These are phyloP conservation scores for Aethes cnicana DNA, from an alignment of 2,888 invertebrate genomes.

Conservation along the genomic window DNA sequence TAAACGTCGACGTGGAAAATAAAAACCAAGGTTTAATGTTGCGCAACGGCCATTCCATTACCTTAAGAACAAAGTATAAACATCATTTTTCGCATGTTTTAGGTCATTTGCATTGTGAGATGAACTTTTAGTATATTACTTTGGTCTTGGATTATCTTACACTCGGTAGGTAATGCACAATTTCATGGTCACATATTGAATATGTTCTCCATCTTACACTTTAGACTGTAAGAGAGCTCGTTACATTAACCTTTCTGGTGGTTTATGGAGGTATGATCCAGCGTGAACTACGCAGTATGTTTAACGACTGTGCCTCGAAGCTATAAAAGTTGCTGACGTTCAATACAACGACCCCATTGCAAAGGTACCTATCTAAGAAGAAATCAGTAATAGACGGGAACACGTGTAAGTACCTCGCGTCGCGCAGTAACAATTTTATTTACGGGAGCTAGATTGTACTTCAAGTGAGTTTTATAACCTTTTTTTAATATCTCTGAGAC, in stretches of 20 bases:
- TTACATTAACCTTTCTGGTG: background rate
- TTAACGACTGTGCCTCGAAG: background rate
- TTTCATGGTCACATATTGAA: slow-evolving; percentile 1
- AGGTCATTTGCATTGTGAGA: slow-evolving; percentile 42
- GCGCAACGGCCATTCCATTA: slow-evolving; percentile 44
- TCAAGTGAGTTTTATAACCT: slow-evolving; percentile 52
- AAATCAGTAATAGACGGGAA: slow-evolving; percentile 4
- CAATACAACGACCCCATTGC: background rate
- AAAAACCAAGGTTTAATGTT: slow-evolving; percentile 59
- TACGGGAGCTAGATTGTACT: slow-evolving; percentile 48
- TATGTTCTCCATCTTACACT: slow-evolving; percentile 5
- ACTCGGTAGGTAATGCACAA: slow-evolving; percentile 5
- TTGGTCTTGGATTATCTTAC: slow-evolving; percentile 10
- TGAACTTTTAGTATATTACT: slow-evolving; percentile 10
- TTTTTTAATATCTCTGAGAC: slow-evolving; percentile 47
- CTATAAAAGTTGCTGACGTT: background rate
- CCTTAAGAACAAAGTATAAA: slow-evolving; percentile 41
- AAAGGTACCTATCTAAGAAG: slow-evolving; percentile 3
- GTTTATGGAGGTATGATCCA: background rate
- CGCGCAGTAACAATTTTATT: slow-evolving; percentile 15
- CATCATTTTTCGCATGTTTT: slow-evolving; percentile 49
- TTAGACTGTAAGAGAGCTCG: background rate
- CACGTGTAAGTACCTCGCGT: no score
- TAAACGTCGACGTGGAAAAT: slow-evolving; percentile 52
- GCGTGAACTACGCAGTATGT: background rate